Conservation (phyloP, 2,113 vertebrate species). For the crab-eating macaque (Macaca fascicularis) region T2T-MFA8v1.1 NC_088388.1:71182501-71183000, state of each 20-base stretch:
- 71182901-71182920: slow-evolving; percentile 1
- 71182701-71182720: slow-evolving; percentile 26
- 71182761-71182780: background rate
- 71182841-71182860: slow-evolving; percentile 14
- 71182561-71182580: too few species aligned
- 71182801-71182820: background rate
- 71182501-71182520: slow-evolving; percentile 11
- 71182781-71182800: background rate
- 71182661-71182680: background rate
- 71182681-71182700: background rate
- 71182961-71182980: slow-evolving; percentile 1
- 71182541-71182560: background rate
- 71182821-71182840: background rate
- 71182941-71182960: slow-evolving; percentile 13
- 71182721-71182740: background rate
- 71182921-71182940: background rate
- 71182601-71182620: background rate
- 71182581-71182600: background rate
- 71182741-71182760: slow-evolving; percentile 11
- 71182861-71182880: slow-evolving; percentile 11
- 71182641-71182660: background rate
- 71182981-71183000: background rate
- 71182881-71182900: slow-evolving; percentile 24
- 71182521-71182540: slow-evolving; percentile 13
- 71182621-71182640: slow-evolving; percentile 14